A percentile compares a stretch with the other conserved stretches of the same genome.
phyloP scores from a whole-genome alignment of 2,888 invertebrate genomes.

The Nebria brevicollis region DNA sequence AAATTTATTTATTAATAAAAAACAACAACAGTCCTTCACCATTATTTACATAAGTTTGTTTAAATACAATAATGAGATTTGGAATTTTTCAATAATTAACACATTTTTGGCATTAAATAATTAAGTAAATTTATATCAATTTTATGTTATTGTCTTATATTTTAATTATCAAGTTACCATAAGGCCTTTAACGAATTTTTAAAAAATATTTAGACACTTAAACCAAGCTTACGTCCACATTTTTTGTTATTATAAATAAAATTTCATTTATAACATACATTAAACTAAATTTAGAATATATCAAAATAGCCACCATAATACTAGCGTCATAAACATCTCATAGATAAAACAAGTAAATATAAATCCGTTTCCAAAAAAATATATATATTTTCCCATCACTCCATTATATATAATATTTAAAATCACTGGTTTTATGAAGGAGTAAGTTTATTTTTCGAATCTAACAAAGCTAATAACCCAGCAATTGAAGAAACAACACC shows the following conservation, averaged over 20 bases:
- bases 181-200: too few species aligned
- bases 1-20: conserved; percentile 14
- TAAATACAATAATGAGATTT: not conserved
- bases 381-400: not conserved
- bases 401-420: conserved; percentile 14
- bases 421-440: conserved; percentile 62
- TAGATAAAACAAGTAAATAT: too few species aligned
- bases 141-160: not conserved
- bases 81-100: not conserved
- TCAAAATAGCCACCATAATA: too few species aligned
- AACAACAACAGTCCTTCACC: conserved; percentile 14
- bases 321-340: too few species aligned
- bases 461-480: conserved; percentile 78
- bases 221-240: too few species aligned
- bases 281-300: too few species aligned
- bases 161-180: not conserved
- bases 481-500: conserved; percentile 85
- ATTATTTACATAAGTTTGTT: conserved; percentile 8
- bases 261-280: too few species aligned
- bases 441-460: conserved; percentile 81
- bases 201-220: too few species aligned
- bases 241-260: too few species aligned
- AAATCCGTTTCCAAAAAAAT: too few species aligned
- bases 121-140: conserved; percentile 17
- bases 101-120: conserved; percentile 3